Base-by-base conservation (phyloP, 2,888 invertebrate genomes). In the Scaptomyza tumidula region DNA sequence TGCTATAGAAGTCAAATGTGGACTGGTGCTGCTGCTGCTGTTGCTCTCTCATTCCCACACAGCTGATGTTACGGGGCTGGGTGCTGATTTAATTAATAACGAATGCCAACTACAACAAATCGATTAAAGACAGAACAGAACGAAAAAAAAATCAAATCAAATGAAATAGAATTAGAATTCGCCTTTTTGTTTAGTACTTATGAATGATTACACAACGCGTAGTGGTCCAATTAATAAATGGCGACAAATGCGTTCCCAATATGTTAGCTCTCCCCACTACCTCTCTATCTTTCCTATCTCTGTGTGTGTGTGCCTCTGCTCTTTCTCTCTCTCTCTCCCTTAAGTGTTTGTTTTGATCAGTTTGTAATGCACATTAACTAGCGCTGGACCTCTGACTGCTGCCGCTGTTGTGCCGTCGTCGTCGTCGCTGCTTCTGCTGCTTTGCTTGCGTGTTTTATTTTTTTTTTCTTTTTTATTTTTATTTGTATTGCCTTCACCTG, bases 141-240 rank as follows among this genome's bases (percentile, higher is more conserved):
- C 24, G 3, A 24, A 1, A 56, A 64, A 61, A 73, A 55, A 75
- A 58, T 58, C 27, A 79, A 76, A 68, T 57, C 53, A 67, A 75
- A 72, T 65, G 29, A 57, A 64, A 74, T 80, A 80, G 82, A 86
- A 80, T 81, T 73, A 70, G 54, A 56, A 76, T 75, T 75, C 35
- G 33, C 27, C 27, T 41, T 53, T 65, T 52, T 56, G 37, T 44
- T 55, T 53, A 59, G 14, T 76, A 57, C 68, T 75, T 75, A 67
- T 80, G 75, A 80, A 84, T 84, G 86, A 88, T 90, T 90, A 90
- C 89, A 90, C 90, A 90, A 89, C 83, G 72, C 53, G 57, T 68
- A 24, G 7, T 52, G 65, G 58, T 54, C 66, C 60, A 72, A 52
- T 52, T 50, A 50, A 77, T 73, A 73, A 75, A 60, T 35, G 43